Evolutionary conservation across 2,888 invertebrate species (phyloP).

Genomic region (Camponotus fellah): DNA sequence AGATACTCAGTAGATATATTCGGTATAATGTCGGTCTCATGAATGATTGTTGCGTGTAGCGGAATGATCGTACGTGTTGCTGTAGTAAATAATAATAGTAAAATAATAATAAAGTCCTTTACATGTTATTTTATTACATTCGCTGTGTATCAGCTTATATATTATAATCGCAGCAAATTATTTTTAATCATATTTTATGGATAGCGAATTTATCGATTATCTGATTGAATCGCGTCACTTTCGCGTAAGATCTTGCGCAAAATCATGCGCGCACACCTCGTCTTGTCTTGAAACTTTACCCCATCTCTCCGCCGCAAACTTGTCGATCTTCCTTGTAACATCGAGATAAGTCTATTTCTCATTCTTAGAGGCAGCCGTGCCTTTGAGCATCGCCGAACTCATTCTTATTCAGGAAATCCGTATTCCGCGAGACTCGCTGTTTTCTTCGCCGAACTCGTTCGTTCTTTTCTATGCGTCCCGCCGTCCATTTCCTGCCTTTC

Average conservation of each 20-base stretch:
- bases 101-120: slow-evolving; percentile 21
- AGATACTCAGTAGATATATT: slow-evolving; percentile 45
- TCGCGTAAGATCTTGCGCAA: background rate
- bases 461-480: slow-evolving; percentile 37
- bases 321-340: slow-evolving; percentile 53
- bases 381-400: slow-evolving; percentile 67
- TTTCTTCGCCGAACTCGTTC: slow-evolving; percentile 64
- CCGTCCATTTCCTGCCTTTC: slow-evolving; percentile 40
- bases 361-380: slow-evolving; percentile 63
- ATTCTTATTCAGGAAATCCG: slow-evolving; percentile 77
- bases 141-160: background rate
- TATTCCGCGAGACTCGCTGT: slow-evolving; percentile 72
- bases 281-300: slow-evolving; percentile 57
- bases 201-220: slow-evolving; percentile 3
- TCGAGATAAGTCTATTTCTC: slow-evolving; percentile 75
- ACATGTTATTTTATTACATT: background rate
- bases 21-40: slow-evolving; percentile 28
- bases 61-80: slow-evolving; percentile 28
- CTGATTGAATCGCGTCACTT: background rate
- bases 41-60: slow-evolving; percentile 8
- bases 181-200: background rate
- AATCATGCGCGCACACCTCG: background rate
- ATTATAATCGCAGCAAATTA: background rate
- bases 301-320: slow-evolving; percentile 63
- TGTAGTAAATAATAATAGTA: too few relatives aligned